Conservation (phyloP, 2,888 invertebrate genomes). For the Trissonchulus latispiculum region DNA sequence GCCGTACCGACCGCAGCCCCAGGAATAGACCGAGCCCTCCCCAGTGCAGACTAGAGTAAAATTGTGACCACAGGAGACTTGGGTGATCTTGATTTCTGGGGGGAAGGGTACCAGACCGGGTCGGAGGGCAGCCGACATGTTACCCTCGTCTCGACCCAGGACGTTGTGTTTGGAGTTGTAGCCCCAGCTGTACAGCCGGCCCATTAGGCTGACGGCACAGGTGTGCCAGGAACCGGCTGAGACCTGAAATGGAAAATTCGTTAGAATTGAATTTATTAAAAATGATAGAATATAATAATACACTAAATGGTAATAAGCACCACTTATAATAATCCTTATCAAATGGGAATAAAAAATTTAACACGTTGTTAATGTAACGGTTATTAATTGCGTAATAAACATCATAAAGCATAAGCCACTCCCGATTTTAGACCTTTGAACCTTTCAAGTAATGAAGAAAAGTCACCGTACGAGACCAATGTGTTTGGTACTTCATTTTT, state of each 20-base stretch:
- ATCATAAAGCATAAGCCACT: too few relatives aligned
- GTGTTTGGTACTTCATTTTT: too few relatives aligned
- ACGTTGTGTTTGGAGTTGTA: conserved; percentile 32
- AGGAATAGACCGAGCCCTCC: conserved; percentile 55
- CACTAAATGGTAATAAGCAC: too few relatives aligned
- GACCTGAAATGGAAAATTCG: conserved; percentile 29
- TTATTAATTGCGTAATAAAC: too few relatives aligned
- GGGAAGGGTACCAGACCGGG: conserved; percentile 26
- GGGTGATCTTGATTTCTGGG: conserved; percentile 34
- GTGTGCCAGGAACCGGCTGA: conserved; percentile 38
- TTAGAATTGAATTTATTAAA: too few relatives aligned
- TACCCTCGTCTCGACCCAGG: conserved; percentile 22
- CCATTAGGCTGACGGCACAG: conserved; percentile 30
- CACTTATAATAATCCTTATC: too few relatives aligned
- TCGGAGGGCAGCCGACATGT: background rate
- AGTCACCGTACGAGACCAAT: too few relatives aligned
- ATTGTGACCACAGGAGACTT: conserved; percentile 57
- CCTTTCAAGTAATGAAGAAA: too few relatives aligned
- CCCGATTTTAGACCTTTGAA: too few relatives aligned
- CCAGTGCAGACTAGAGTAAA: conserved; percentile 56
- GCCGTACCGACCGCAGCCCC: conserved; percentile 53
- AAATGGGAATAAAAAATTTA: too few relatives aligned
- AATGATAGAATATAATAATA: too few relatives aligned
- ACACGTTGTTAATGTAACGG: too few relatives aligned
- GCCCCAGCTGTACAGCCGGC: conserved; percentile 34